Evolutionary conservation across 2,113 vertebrate species (phyloP).

Genomic region (Poecilia latipinna): DNA sequence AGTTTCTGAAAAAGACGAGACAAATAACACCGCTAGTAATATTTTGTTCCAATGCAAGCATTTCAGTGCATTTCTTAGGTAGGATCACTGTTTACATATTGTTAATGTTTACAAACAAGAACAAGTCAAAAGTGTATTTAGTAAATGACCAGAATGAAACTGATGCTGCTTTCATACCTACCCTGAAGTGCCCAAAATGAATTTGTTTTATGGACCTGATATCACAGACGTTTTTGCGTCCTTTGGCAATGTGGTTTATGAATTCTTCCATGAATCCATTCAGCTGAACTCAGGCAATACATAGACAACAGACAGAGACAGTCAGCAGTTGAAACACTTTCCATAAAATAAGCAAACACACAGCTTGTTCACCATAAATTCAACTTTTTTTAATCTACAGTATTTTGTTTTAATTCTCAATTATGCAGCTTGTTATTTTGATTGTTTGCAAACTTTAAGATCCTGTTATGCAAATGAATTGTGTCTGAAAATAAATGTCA

Average conservation of each 20-base stretch:
- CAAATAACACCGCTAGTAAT: slow-evolving; percentile 29
- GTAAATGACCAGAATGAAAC: slow-evolving; percentile 30
- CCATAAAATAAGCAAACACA: background rate
- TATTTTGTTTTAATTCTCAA: background rate
- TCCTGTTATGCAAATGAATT: slow-evolving; percentile 8
- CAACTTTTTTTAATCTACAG: background rate
- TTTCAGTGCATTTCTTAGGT: slow-evolving; percentile 22
- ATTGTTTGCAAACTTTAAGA: slow-evolving; percentile 7
- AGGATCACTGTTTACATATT: background rate
- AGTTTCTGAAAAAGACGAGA: slow-evolving; percentile 48
- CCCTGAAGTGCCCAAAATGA: slow-evolving; percentile 26
- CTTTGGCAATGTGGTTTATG: slow-evolving; percentile 17
- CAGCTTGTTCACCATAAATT: background rate
- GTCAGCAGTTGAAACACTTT: too few relatives aligned
- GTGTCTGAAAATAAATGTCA: background rate
- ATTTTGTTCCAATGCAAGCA: slow-evolving; percentile 42
- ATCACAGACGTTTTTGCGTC: slow-evolving; percentile 1
- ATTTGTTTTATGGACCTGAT: background rate
- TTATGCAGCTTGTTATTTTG: slow-evolving; percentile 6
- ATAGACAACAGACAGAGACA: background rate
- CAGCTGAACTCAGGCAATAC: background rate
- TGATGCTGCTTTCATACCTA: slow-evolving; percentile 4
- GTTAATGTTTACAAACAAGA: slow-evolving; percentile 23
- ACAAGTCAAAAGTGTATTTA: background rate
- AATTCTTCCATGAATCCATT: slow-evolving; percentile 14